phyloP scores from a whole-genome alignment of 2,797 vertebrate species.

The Halcyon smyrnensis region DNA sequence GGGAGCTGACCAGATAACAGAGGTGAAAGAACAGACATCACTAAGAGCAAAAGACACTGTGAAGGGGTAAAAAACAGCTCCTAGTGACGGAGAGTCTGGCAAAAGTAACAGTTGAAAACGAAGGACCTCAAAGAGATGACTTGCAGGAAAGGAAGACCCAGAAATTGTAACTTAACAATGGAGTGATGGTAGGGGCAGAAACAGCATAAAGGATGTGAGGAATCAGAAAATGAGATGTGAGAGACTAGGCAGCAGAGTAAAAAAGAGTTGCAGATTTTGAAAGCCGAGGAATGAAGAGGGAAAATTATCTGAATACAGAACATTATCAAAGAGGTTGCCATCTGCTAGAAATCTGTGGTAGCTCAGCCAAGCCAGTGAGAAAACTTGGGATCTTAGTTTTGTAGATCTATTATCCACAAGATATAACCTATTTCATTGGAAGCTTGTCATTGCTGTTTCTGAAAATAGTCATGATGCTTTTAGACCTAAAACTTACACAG shows the following conservation, averaged over 20 bases:
- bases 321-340: neutral
- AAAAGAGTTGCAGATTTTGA: neutral
- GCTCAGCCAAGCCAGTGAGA: neutral
- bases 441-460: neutral
- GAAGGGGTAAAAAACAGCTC: neutral
- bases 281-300: neutral
- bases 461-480: neutral
- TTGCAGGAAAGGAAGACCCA: neutral
- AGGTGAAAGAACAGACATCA: neutral
- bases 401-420: neutral
- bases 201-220: neutral
- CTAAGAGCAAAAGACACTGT: neutral
- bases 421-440: neutral
- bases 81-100: neutral
- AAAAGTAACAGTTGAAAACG: conserved; percentile 17
- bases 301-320: neutral
- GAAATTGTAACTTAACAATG: neutral
- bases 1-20: neutral
- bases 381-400: neutral
- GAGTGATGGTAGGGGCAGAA: neutral
- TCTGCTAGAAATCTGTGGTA: neutral
- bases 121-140: conserved; percentile 12
- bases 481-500: neutral
- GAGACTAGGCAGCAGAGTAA: neutral
- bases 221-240: neutral